Evolutionary conservation across 2,797 vertebrate genomes (phyloP).

Genomic region (Arrhamphus sclerolepis): DNA sequence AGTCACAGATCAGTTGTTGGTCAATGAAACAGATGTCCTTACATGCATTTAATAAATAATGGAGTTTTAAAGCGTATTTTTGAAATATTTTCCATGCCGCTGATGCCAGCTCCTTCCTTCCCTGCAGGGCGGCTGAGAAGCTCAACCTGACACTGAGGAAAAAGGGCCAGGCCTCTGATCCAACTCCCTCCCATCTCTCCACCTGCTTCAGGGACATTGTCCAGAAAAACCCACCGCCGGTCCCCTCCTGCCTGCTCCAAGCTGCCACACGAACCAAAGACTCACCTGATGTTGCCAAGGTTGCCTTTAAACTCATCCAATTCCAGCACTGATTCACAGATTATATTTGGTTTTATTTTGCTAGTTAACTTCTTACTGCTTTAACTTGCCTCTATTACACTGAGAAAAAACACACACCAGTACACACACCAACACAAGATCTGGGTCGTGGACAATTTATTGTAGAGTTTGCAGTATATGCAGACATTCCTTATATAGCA

Average conservation of each 20-base stretch:
- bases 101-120: slow-evolving; percentile 10
- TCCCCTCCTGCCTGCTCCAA: slow-evolving; percentile 90
- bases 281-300: slow-evolving; percentile 90
- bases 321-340: slow-evolving; percentile 6
- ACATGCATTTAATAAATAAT: too few species aligned
- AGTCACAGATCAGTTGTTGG: too few species aligned
- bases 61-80: background rate
- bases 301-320: slow-evolving; percentile 57
- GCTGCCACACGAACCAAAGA: slow-evolving; percentile 93
- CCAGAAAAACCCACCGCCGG: slow-evolving; percentile 88
- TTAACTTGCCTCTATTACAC: background rate
- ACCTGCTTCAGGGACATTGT: slow-evolving; percentile 93
- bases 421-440: too few species aligned
- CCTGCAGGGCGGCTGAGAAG: slow-evolving; percentile 94
- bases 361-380: background rate
- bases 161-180: slow-evolving; percentile 88
- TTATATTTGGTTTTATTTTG: background rate
- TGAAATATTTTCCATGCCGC: background rate
- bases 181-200: slow-evolving; percentile 84
- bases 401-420: background rate
- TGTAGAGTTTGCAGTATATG: too few species aligned
- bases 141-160: slow-evolving; percentile 91
- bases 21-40: too few species aligned
- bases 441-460: too few species aligned
- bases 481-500: too few species aligned